These are phyloP conservation scores for Corythornis cristatus DNA, from an alignment of 2,113 vertebrate species.

Conservation along the genomic window DNA sequence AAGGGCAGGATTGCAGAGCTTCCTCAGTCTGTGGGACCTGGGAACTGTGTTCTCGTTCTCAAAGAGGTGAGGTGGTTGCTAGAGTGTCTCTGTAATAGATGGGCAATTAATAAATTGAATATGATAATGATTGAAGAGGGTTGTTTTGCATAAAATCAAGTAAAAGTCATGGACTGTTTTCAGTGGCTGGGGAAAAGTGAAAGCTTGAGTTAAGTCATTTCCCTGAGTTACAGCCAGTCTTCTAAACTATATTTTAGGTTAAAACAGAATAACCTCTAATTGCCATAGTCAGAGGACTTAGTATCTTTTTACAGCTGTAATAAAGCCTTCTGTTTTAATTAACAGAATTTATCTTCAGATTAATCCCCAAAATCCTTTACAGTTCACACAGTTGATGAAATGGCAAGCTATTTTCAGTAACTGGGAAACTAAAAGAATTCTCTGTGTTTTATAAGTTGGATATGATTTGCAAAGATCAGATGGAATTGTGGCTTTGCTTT, in stretches of 20 bases:
- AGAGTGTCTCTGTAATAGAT: background rate
- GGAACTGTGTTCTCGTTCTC: constrained; percentile 94
- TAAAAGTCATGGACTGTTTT: background rate
- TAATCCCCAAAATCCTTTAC: background rate
- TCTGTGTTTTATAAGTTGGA: background rate
- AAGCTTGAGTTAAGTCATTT: background rate
- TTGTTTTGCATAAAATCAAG: background rate
- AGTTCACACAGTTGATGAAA: background rate
- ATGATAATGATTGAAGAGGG: background rate
- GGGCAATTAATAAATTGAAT: background rate
- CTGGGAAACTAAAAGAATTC: background rate
- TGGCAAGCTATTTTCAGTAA: background rate
- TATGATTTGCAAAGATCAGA: background rate
- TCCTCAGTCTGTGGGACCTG: constrained; percentile 95
- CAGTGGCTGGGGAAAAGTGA: background rate
- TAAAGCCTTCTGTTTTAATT: constrained; percentile 26
- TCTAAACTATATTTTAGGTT: background rate
- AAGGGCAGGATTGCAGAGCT: constrained; percentile 97
- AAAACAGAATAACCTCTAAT: constrained; percentile 3
- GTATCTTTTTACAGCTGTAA: constrained; percentile 22
- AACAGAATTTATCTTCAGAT: background rate
- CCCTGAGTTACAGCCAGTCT: background rate
- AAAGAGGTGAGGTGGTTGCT: constrained; percentile 87
- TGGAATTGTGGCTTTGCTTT: background rate
- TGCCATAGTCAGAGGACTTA: background rate